These are phyloP conservation scores for Drosophila orena DNA, from an alignment of 1,140 invertebrate species.

Conservation along the genomic window DNA sequence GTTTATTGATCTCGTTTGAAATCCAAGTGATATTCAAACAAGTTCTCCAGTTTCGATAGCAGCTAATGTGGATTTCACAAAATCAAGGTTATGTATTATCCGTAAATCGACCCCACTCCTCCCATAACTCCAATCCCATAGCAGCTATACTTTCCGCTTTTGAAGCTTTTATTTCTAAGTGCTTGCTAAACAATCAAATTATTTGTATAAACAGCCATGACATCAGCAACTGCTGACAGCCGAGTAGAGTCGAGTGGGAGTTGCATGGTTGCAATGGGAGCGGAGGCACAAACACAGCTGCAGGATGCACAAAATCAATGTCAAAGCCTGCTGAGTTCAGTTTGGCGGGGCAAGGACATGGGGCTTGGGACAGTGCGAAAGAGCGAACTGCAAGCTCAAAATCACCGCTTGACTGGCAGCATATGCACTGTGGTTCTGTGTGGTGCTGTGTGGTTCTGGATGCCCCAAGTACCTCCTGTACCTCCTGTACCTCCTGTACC, in stretches of 20 bases:
- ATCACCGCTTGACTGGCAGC: constrained; percentile 63
- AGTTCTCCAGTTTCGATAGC: not conserved
- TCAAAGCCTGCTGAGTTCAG: constrained; percentile 67
- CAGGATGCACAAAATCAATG: constrained; percentile 68
- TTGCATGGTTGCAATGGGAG: constrained; percentile 6
- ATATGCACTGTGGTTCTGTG: constrained; percentile 45
- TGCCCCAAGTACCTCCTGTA: no score
- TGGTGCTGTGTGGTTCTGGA: not conserved
- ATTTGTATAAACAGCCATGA: constrained; percentile 50
- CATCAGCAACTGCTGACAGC: constrained; percentile 62
- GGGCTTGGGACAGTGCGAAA: constrained; percentile 21
- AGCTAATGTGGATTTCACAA: not conserved
- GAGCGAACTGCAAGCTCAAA: constrained; percentile 23
- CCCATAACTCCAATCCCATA: constrained; percentile 1
- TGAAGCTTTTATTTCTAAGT: not conserved
- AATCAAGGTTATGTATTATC: constrained; percentile 11
- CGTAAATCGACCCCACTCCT: not conserved
- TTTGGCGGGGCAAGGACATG: constrained; percentile 62
- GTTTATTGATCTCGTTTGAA: not conserved
- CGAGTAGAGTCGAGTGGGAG: constrained; percentile 22
- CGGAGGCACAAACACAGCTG: constrained; percentile 17
- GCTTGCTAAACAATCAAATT: constrained; percentile 34
- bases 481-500: not conserved
- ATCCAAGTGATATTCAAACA: constrained; percentile 1
- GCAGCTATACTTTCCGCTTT: not conserved